Evolutionary conservation across 2,797 vertebrate genomes (phyloP), one percentile per base, ranked within the genome.

Genomic region (Lithobates pipiens): DNA sequence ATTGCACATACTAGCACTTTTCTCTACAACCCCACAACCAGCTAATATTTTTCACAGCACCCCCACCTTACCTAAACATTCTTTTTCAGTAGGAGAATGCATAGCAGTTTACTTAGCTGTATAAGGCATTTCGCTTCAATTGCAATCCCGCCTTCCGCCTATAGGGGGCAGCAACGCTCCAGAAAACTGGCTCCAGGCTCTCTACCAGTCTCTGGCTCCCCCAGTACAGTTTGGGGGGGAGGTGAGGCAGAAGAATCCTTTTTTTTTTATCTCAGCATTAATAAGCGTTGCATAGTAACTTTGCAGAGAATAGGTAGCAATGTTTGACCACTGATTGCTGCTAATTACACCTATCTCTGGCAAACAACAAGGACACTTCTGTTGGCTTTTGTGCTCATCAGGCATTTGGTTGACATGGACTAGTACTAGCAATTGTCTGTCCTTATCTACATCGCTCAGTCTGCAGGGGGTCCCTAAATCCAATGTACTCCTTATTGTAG

Each of bases 121-220:
- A 54, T 0, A 54, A 16, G 3, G 16, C 50, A 54, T 54, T 54
- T 32, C 5, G 13, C 50, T 54, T 16, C 15, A 9, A 5, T 3
- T 65, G 61, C 61, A 84, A 69, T 91, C 88, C 87, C 76, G 27
- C 10, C 2, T 32, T 71, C 21, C 10, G 75, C 91, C 92, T 91
- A 88, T 91, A 93, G 94, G 88, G 93, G 93, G 93, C 92, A 88
- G 90, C 92, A 93, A 89, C 92, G 80, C 91, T 91, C 87, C 89
- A 94, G 89, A 91, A 72, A 93, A 90, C 86, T 69, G 74, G 74
- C 88, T 70, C 32, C 57, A 16, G n/a, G 23, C 61, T 18, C 34
- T 15, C 63, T 36, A 15, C 16, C 5, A 39, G 32, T 18, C 50
- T 25, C 68, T 80, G 2, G 10, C 16, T 54, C 11, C 11, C 11